A percentile compares a stretch with the other conserved stretches of the same genome.
These are phyloP conservation scores for Ferrisia virgata DNA, from an alignment of 2,888 invertebrate genomes.

Conservation along the genomic window DNA sequence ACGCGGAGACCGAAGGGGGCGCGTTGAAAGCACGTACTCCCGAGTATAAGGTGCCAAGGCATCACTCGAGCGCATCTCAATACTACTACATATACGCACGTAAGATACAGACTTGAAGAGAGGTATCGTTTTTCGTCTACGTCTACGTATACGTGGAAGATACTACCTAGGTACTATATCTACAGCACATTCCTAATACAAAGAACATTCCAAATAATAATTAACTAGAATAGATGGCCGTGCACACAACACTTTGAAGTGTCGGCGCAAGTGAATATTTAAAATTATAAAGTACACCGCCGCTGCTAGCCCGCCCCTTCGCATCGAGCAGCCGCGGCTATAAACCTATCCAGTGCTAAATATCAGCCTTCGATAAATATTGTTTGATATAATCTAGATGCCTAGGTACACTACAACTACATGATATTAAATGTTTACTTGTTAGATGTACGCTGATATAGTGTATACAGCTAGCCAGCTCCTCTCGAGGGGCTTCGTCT, in stretches of 20 bases:
- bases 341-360: slow-evolving; percentile 7
- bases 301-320: not conserved
- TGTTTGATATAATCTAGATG: slow-evolving; percentile 30
- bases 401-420: no score
- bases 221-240: slow-evolving; percentile 19
- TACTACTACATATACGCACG: not conserved
- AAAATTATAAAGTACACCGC: slow-evolving; percentile 25
- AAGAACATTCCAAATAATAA: slow-evolving; percentile 30
- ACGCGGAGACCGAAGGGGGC: not conserved
- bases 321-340: not conserved
- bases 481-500: no score
- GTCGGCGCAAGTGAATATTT: slow-evolving; percentile 30
- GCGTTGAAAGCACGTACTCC: not conserved
- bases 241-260: not conserved
- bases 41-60: not conserved
- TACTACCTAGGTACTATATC: not conserved
- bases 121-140: no score
- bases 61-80: not conserved
- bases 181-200: not conserved
- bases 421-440: slow-evolving; percentile 23
- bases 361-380: slow-evolving; percentile 30
- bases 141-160: no score
- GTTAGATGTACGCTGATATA: no score
- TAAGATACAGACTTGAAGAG: not conserved
- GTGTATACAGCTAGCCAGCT: no score